These are phyloP conservation scores for Microcebus ravelobensis DNA, from an alignment of 2,113 vertebrate genomes.

Conservation along the genomic window DNA sequence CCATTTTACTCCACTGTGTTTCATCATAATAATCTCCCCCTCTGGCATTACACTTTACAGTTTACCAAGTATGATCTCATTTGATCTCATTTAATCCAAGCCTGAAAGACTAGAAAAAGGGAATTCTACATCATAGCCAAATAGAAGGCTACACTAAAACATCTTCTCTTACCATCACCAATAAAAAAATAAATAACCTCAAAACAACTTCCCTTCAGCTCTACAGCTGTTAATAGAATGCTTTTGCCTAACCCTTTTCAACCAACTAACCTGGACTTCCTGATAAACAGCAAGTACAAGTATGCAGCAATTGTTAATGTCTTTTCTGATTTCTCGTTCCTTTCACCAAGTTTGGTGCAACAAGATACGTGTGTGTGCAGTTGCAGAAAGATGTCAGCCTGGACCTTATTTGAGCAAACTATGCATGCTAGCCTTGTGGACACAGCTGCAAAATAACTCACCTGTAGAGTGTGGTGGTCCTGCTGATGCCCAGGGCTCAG, in stretches of 20 bases:
- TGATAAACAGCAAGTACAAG: neutral
- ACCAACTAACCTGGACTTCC: neutral
- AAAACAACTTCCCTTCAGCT: neutral
- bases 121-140: neutral
- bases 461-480: neutral
- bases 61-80: constrained; percentile 34
- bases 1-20: constrained; percentile 14
- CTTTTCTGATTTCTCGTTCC: neutral
- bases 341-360: neutral
- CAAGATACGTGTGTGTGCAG: neutral
- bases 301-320: neutral
- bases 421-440: neutral
- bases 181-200: constrained; percentile 10
- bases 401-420: neutral
- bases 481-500: neutral
- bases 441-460: neutral
- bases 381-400: neutral
- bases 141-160: neutral
- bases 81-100: constrained; percentile 53
- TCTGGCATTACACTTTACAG: constrained; percentile 44
- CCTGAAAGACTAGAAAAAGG: neutral
- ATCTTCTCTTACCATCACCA: neutral
- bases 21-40: constrained; percentile 19
- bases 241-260: neutral
- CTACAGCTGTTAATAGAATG: neutral